Evolutionary conservation across 2,888 invertebrate genomes (phyloP), one percentile per base, ranked within the genome.

Genomic region (Actias luna): DNA sequence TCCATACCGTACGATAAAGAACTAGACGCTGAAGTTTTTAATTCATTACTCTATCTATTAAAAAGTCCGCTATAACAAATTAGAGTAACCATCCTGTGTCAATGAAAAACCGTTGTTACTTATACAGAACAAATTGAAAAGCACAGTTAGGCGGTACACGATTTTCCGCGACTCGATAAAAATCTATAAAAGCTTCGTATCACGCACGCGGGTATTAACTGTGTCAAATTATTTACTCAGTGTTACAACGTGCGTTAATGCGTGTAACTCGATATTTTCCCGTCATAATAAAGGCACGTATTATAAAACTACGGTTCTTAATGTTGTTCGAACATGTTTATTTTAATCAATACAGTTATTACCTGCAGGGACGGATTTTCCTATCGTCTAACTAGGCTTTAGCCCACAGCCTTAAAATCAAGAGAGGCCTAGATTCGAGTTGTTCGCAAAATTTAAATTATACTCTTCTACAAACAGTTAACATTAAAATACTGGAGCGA

Each of bases 301-400:
- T 27, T 52, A 52, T 52, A 27, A 25, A 27, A 25, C 27, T 25
- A 52, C 22, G 14, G 14, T 42, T 5, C 2, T 25, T 52, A 25
- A 65, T 58, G n/a, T 63, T 59, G 50, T 58, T 61, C 16, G 58
- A 60, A 42, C 64, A 65, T 63, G 63, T 68, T 66, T 73, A 64
- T 63, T 63, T 64, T 68, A 64, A 61, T 60, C 22, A 66, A 67
- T 61, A 66, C 64, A 65, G 18, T 5, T 42, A 42, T 18, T 42
- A 18, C 42, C n/a, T 18, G 18, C n/a, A n/a, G n/a, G n/a, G n/a
- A n/a, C n/a, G n/a, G n/a, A n/a, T n/a, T n/a, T n/a, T n/a, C n/a
- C n/a, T n/a, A n/a, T n/a, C n/a, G n/a, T n/a, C n/a, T n/a, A n/a
- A n/a, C n/a, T n/a, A n/a, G n/a, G n/a, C n/a, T n/a, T n/a, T n/a